Evolutionary conservation across 2,797 vertebrate species (phyloP).

Genomic region (Aeoliscus strigatus): DNA sequence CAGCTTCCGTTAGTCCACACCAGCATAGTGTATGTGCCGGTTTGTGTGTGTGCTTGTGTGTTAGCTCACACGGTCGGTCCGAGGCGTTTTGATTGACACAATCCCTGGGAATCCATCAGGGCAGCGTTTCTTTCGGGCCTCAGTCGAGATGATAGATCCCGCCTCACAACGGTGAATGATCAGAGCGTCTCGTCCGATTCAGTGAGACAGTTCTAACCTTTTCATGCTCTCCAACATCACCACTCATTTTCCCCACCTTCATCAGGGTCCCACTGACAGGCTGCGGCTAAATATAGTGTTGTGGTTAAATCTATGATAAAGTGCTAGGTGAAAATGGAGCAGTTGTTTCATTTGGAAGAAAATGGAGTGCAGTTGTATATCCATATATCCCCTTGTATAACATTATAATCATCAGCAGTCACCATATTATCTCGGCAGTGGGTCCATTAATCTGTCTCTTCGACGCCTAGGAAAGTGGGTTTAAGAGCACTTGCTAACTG

Average conservation of each 20-base stretch:
- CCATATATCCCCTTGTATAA: slow-evolving; percentile 2
- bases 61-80: background rate
- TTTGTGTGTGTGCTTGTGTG: slow-evolving; percentile 10
- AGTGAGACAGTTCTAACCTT: slow-evolving; percentile 53
- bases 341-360: background rate
- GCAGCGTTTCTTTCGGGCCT: background rate
- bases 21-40: slow-evolving; percentile 17
- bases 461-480: slow-evolving; percentile 18
- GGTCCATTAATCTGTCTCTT: slow-evolving; percentile 28
- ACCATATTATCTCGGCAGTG: slow-evolving; percentile 17
- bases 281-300: slow-evolving; percentile 52
- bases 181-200: slow-evolving; percentile 43
- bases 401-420: slow-evolving; percentile 14
- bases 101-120: slow-evolving; percentile 6
- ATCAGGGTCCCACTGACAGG: slow-evolving; percentile 49
- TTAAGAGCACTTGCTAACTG: slow-evolving; percentile 8
- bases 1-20: slow-evolving; percentile 2
- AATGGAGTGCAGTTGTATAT: too few relatives aligned
- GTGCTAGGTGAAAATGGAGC: slow-evolving; percentile 30
- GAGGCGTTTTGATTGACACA: slow-evolving; percentile 21
- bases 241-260: slow-evolving; percentile 48
- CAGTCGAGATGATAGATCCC: slow-evolving; percentile 42
- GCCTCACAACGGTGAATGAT: slow-evolving; percentile 45
- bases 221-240: slow-evolving; percentile 48
- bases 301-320: slow-evolving; percentile 25